phyloP scores from a whole-genome alignment of 2,888 invertebrate genomes.

The Drosophila anomelani region DNA sequence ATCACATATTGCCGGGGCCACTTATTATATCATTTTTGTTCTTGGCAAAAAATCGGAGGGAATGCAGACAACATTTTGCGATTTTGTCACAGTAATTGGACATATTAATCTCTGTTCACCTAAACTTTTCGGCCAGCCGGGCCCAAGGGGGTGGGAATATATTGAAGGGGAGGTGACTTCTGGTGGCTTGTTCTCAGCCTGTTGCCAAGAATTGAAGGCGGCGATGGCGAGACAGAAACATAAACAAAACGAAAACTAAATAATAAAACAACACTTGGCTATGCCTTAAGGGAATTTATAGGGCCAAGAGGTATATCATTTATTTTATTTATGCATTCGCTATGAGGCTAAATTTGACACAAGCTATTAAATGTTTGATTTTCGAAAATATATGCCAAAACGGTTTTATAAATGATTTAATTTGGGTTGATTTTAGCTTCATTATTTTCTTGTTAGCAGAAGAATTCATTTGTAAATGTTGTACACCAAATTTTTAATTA shows the following conservation, averaged over 20 bases:
- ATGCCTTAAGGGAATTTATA: conserved; percentile 49
- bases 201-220: conserved; percentile 59
- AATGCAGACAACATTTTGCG: conserved; percentile 81
- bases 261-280: conserved; percentile 32
- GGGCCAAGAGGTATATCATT: conserved; percentile 24
- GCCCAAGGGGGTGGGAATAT: conserved; percentile 4
- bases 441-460: neutral
- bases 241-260: neutral
- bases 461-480: neutral
- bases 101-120: conserved; percentile 84
- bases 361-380: conserved; percentile 23
- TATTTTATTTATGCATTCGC: conserved; percentile 9
- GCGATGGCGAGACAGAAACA: conserved; percentile 39
- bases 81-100: conserved; percentile 85
- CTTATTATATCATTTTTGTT: conserved; percentile 75
- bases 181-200: conserved; percentile 53
- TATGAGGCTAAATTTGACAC: conserved; percentile 12
- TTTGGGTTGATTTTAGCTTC: neutral
- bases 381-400: neutral
- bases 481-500: neutral
- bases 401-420: neutral
- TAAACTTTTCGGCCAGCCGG: conserved; percentile 55
- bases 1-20: conserved; percentile 59
- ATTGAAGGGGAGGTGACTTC: conserved; percentile 3
- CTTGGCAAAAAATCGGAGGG: conserved; percentile 43